Evolutionary conservation across 2,113 vertebrate genomes (phyloP), one percentile per base, ranked within the genome.

Genomic region (Pheucticus melanocephalus): DNA sequence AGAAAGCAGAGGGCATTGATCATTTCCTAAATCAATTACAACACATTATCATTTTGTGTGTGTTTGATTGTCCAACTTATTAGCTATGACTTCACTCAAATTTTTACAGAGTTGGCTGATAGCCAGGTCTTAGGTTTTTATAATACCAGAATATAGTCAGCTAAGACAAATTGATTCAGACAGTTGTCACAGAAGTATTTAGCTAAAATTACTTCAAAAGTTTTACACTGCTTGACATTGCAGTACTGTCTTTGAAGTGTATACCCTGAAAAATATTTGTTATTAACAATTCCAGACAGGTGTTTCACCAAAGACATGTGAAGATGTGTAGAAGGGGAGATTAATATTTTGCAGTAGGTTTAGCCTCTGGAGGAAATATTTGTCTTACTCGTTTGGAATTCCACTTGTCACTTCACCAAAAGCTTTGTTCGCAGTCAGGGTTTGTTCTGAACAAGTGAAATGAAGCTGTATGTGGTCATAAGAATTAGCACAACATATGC

Each of bases 181-280:
- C 97, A 97, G 97, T 98, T 98, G 98, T 98, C 98, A 98, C 96
- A 97, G 95, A 98, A 97, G 97, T 98, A 98, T 98, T 98, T 98
- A 97, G 94, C 85, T 96, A 97, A 98, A 98, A 98, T 97, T 97
- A 97, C 97, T 98, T 97, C 96, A 98, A 95, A 97, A 96, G 97
- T 98, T 98, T 98, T 97, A 97, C 97, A 85, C 92, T 94, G 95
- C 96, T 97, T 97, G 98, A 97, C 95, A 35, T 97, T 95, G 93
- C 97, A 94, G 95, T 87, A 75, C 93, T 92, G 97, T 95, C 98
- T 98, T 98, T 98, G 98, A 98, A 98, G 98, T 98, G 66, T 82
- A 95, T 93, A 97, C 89, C 94, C 97, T 97, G 97, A 96, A 97
- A 98, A 98, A 98, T 98, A 98, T 96, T 98, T 98, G 97, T 96